These are phyloP conservation scores for Drosophila tripunctata DNA, from an alignment of 2,888 invertebrate genomes.

Conservation along the genomic window DNA sequence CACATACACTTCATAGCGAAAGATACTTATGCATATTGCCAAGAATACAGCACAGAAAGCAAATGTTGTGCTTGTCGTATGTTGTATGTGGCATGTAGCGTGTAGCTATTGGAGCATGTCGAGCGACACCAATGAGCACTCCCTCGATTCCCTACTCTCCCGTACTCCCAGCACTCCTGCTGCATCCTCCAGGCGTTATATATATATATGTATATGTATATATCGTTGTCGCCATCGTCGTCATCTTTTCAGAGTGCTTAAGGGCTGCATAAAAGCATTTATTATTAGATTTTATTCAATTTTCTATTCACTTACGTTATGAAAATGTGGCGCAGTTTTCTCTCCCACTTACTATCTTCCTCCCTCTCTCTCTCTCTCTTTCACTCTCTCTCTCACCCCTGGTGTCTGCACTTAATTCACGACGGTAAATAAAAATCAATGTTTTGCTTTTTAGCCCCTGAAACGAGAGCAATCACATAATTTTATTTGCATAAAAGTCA, in stretches of 20 bases:
- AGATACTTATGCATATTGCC: conserved; percentile 59
- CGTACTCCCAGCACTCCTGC: not conserved
- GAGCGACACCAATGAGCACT: conserved; percentile 65
- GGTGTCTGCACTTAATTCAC: conserved; percentile 63
- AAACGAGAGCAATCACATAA: conserved; percentile 65
- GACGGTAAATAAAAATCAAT: conserved; percentile 75
- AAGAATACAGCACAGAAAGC: conserved; percentile 46
- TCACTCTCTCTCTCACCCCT: conserved; percentile 7
- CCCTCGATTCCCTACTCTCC: not conserved
- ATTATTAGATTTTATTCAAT: conserved; percentile 80
- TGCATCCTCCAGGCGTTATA: conserved; percentile 27
- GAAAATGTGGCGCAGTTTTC: conserved; percentile 67
- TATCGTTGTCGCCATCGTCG: conserved; percentile 58
- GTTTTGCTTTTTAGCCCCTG: conserved; percentile 52
- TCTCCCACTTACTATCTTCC: not conserved
- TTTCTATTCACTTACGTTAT: conserved; percentile 79
- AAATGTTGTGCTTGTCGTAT: conserved; percentile 47
- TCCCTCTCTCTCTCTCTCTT: conserved; percentile 4
- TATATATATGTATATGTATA: no score
- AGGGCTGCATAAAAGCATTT: conserved; percentile 80
- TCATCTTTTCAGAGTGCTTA: conserved; percentile 78
- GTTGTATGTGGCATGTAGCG: conserved; percentile 24
- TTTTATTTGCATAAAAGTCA: conserved; percentile 77
- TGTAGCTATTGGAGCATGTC: conserved; percentile 66
- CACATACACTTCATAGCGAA: conserved; percentile 5